phyloP scores from a whole-genome alignment of 2,888 invertebrate species.

The Ommatoiulus sabulosus region DNA sequence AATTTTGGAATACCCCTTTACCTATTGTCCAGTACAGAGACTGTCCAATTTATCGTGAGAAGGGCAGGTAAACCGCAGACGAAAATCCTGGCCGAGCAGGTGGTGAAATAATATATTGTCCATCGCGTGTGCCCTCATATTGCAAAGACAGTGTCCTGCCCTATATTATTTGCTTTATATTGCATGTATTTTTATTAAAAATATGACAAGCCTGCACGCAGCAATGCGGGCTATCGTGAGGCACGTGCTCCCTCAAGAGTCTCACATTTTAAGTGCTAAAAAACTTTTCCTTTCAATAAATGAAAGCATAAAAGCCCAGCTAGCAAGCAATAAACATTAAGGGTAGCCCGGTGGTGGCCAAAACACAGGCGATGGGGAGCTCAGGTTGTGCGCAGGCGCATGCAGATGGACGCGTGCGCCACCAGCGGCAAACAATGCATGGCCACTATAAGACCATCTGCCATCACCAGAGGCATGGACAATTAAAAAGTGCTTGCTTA shows the following conservation, averaged over 20 bases:
- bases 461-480: background rate
- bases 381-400: background rate
- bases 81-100: background rate
- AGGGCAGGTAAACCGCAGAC: no score
- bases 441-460: conserved; percentile 1
- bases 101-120: background rate
- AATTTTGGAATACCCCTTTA: no score
- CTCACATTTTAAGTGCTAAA: conserved; percentile 29
- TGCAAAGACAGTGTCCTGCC: background rate
- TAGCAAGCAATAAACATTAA: conserved; percentile 13
- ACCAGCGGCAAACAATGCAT: background rate
- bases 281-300: conserved; percentile 21
- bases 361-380: background rate
- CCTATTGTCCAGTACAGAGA: no score
- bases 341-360: conserved; percentile 14
- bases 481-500: background rate
- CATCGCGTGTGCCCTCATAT: background rate
- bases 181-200: conserved; percentile 1
- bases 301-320: conserved; percentile 21
- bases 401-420: background rate
- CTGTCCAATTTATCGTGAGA: no score
- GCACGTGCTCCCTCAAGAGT: background rate
- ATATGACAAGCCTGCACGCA: background rate
- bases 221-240: background rate
- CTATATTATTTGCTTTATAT: background rate